These are phyloP conservation scores for Pterois miles DNA, from an alignment of 2,797 vertebrate species.

Conservation along the genomic window DNA sequence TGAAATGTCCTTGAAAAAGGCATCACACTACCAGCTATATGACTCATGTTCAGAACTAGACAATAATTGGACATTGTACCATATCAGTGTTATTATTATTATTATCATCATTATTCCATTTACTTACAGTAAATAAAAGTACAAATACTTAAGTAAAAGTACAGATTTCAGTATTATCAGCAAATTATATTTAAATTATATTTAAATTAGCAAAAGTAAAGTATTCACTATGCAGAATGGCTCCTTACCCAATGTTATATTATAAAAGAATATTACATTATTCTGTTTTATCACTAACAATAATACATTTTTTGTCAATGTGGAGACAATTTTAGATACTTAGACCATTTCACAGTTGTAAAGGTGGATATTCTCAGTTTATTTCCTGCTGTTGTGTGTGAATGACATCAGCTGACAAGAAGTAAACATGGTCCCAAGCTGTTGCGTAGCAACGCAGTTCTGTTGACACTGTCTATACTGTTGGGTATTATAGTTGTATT, in stretches of 20 bases:
- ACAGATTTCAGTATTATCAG: background rate
- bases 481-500: background rate
- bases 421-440: too few relatives aligned
- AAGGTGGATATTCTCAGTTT: too few relatives aligned
- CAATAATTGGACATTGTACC: background rate
- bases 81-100: background rate
- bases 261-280: background rate
- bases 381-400: too few relatives aligned
- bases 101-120: too few relatives aligned
- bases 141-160: background rate
- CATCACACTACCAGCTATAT: background rate
- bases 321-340: background rate
- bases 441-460: too few relatives aligned
- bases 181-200: too few relatives aligned
- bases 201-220: background rate
- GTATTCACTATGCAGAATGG: background rate
- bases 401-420: too few relatives aligned
- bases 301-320: background rate
- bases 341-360: too few relatives aligned
- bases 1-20: background rate
- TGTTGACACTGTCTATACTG: too few relatives aligned
- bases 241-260: background rate
- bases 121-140: background rate
- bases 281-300: background rate
- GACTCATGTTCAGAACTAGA: background rate